Evolutionary conservation across 1,140 invertebrate genomes (phyloP), one percentile per base, ranked within the genome.

Genomic region (Drosophila gunungcola): DNA sequence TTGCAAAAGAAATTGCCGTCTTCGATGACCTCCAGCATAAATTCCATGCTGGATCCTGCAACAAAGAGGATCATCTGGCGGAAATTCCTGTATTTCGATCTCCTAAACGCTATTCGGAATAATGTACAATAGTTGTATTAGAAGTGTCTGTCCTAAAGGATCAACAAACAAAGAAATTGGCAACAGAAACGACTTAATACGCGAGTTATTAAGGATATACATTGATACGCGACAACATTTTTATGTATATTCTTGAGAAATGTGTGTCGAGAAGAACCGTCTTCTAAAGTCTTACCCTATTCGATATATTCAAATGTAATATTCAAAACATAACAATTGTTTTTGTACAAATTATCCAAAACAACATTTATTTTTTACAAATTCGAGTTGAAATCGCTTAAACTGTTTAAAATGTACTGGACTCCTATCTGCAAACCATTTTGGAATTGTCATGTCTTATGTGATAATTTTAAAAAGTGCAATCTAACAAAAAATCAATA

Each of bases 321-420:
- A 6, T 32, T 32, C 6, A 6, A 7, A 32, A 32, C 29, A 6
- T 32, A 6, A 32, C 6, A 32, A 32, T 32, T 6, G 6, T 6
- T 13, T 5, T 67, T 25, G n/a, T 36, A 64, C 11, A 41, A 9
- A 21, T 21, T 21, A 21, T 21, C 11, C 27, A 5, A 52, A 13
- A 16, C 11, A 36, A 25, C 16, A 39, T 58, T 43, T 65, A 38
- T 52, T 65, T 38, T 48, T 2, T 32, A 48, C 12, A 57, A 65
- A 64, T 57, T 76, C 42, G 45, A 58, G 36, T 38, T 52, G 0
- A 46, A 75, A 76, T 43, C 61, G 43, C 38, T 10, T 41, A 42
- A 74, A 46, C 16, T 42, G 11, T 52, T 75, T 41, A 38, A 55
- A 64, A 29, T 48, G n/a, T 48, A 27, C 29, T 16, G 5, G 4